Evolutionary conservation across 2,888 invertebrate species (phyloP), one percentile per base, ranked within the genome.

Genomic region (Acleris cristana): DNA sequence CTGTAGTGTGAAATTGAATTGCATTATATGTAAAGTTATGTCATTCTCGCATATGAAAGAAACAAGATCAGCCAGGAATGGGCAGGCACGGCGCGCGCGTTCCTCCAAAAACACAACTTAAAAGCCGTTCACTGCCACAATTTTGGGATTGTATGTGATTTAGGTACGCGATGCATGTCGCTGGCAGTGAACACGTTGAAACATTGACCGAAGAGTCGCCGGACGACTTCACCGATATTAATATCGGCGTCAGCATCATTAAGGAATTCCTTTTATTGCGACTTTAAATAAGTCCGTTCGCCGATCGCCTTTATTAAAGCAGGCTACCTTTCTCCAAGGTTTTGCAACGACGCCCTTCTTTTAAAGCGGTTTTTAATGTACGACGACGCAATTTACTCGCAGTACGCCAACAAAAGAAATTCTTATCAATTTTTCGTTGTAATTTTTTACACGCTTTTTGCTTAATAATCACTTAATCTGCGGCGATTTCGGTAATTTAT

Each of bases 211-310:
- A 84, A 78, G 83, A 87, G 79, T 81, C 74, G 81, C 81, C 79
- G 74, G 78, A 83, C 88, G 74, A 83, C 81, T 86, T 81, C 83
- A 79, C 76, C 88, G 83, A 88, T 90, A 91, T 92, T 89, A 91
- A 91, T 90, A 90, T 87, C 82, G 80, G 84, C 88, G 82, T 86
- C 88, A 85, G 83, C 90, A 87, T 92, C 92, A 92, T 92, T 92
- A 91, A 90, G 86, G 86, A 87, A 91, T 91, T 87, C 92, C 92
- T 91, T 91, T 91, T 92, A 92, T 90, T 91, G 92, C 86, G 78
- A 86, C 84, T 89, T 89, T 87, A 90, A 92, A 90, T 91, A 91
- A 91, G 89, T 89, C 81, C 87, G 80, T 78, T 83, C 84, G 79
- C 77, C 84, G 84, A 84, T 85, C 86, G 86, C 85, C 79, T 87